Conservation (phyloP, 2,797 vertebrate genomes). For the Crax fasciolata region DNA sequence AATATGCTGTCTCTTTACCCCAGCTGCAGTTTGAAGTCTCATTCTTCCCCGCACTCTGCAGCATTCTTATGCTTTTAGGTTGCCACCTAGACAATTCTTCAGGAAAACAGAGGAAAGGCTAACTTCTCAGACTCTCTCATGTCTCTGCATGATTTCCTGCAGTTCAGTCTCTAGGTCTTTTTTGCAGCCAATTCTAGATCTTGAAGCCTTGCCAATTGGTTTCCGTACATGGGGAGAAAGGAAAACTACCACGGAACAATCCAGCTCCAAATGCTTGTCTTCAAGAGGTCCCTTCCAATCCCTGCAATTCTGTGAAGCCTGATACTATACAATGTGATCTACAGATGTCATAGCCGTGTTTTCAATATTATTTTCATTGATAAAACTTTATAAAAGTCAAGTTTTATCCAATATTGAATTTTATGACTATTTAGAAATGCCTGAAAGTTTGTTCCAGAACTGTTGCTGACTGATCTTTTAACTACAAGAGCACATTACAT, state of each 20-base stretch:
- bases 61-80: neutral
- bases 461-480: conserved; percentile 29
- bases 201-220: neutral
- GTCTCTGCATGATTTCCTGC: neutral
- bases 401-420: neutral
- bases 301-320: neutral
- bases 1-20: neutral
- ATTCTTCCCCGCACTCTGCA: accelerated
- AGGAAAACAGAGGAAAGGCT: neutral
- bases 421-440: conserved; percentile 34
- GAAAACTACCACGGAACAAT: neutral
- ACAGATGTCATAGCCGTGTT: neutral
- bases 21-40: neutral
- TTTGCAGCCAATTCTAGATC: neutral
- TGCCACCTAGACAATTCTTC: neutral
- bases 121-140: neutral
- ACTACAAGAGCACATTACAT: conserved; percentile 10
- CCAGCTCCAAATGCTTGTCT: neutral
- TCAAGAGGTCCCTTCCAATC: neutral
- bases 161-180: neutral
- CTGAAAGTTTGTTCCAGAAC: conserved; percentile 53
- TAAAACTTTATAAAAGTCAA: conserved; percentile 2
- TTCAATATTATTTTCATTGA: neutral
- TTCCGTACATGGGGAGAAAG: neutral
- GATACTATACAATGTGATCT: neutral